These are phyloP conservation scores for Epinotia nisella DNA, from an alignment of 2,888 invertebrate genomes.

Conservation along the genomic window DNA sequence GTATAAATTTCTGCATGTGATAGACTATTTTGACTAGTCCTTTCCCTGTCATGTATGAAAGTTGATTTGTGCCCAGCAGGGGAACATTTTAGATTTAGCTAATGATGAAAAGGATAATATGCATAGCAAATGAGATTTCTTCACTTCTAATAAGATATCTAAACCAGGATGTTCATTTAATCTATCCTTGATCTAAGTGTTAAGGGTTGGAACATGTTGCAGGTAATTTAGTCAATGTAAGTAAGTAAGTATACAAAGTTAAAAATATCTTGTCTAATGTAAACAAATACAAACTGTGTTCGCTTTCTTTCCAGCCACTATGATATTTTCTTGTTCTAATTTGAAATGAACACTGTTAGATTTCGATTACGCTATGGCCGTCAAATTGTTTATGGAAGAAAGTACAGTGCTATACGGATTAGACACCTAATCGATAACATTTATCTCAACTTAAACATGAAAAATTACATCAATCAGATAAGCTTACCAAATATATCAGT, in stretches of 20 bases:
- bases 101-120: background rate
- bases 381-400: background rate
- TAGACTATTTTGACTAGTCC: too few relatives aligned
- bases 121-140: too few relatives aligned
- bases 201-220: background rate
- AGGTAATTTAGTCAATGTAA: background rate
- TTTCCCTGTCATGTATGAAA: too few relatives aligned
- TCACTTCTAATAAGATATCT: background rate
- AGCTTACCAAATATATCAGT: constrained; percentile 90
- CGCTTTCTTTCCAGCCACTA: too few relatives aligned
- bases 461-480: constrained; percentile 16
- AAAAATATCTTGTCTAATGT: background rate
- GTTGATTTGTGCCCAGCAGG: too few relatives aligned
- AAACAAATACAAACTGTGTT: background rate
- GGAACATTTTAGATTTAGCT: background rate
- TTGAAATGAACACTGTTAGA: background rate
- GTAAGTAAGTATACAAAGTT: background rate
- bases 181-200: background rate
- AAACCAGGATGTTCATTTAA: background rate
- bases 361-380: background rate
- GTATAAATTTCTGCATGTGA: too few relatives aligned
- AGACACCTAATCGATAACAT: background rate
- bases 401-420: background rate
- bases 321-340: too few relatives aligned
- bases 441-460: background rate